These are phyloP conservation scores for Lasioglossum baleicum DNA, from an alignment of 1,140 invertebrate species.

Conservation along the genomic window DNA sequence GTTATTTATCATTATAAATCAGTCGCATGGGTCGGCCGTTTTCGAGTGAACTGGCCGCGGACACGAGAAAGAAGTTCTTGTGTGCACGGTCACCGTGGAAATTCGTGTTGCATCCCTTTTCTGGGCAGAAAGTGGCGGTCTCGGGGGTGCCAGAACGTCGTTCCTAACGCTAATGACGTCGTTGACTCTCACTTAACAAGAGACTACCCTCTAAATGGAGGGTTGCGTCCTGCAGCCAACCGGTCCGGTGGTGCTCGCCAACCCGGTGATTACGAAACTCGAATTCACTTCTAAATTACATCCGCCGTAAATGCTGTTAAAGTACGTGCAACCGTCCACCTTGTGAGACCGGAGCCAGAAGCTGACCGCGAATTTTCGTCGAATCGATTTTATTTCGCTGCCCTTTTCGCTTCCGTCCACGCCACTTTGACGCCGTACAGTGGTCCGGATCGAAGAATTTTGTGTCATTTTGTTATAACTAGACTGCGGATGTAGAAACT, in stretches of 20 bases:
- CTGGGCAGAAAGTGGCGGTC: slow-evolving; percentile 53
- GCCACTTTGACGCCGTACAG: not conserved
- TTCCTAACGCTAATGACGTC: slow-evolving; percentile 71
- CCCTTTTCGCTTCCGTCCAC: not conserved
- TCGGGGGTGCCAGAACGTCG: slow-evolving; percentile 65
- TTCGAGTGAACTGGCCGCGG: not conserved
- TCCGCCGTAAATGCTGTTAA: slow-evolving; percentile 52
- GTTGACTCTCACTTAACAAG: slow-evolving; percentile 72
- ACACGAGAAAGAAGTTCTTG: not conserved
- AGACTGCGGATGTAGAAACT: no score
- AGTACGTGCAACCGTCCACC: slow-evolving; percentile 32
- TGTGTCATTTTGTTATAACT: no score
- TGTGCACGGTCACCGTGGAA: slow-evolving; percentile 40
- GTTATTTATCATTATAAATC: slow-evolving; percentile 34
- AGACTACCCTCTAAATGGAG: slow-evolving; percentile 70
- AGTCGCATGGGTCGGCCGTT: not conserved
- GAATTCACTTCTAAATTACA: slow-evolving; percentile 62
- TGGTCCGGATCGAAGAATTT: no score
- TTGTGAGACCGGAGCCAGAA: not conserved
- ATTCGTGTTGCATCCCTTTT: slow-evolving; percentile 45
- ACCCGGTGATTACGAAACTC: slow-evolving; percentile 63
- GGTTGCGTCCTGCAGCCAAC: slow-evolving; percentile 56
- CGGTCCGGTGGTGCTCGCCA: slow-evolving; percentile 51
- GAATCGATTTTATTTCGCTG: not conserved
- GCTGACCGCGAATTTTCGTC: slow-evolving; percentile 8